Percentiles rank a stretch among this genome's conserved stretches.
phyloP scores from a whole-genome alignment of 2,113 vertebrate genomes.

The Ptilorrhoa leucosticta region DNA sequence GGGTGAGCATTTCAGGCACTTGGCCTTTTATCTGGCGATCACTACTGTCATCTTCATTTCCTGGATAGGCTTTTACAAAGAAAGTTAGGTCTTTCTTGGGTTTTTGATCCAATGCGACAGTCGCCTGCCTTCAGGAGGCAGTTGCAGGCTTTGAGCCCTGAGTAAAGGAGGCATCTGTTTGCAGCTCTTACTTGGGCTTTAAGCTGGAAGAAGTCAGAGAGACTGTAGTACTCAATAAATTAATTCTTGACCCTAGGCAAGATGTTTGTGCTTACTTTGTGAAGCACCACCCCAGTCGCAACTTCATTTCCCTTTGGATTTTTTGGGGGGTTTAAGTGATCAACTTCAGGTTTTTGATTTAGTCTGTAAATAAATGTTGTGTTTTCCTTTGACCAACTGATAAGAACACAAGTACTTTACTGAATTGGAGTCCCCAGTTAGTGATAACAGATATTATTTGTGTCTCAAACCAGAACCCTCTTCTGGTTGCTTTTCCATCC shows the following conservation, averaged over 20 bases:
- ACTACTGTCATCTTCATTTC: not conserved
- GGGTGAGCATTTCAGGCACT: not conserved
- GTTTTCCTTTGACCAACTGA: not conserved
- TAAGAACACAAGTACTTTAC: not conserved
- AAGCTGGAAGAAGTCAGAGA: not conserved
- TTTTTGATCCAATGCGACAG: not conserved
- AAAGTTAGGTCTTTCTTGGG: not conserved
- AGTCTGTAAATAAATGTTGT: not conserved
- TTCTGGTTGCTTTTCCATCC: not conserved
- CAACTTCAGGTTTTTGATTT: not conserved
- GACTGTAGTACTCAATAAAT: not conserved
- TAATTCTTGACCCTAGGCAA: not conserved
- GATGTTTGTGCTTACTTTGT: not conserved
- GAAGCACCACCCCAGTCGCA: accelerated
- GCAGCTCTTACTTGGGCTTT: not conserved
- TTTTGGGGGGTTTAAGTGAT: not conserved
- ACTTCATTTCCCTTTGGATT: not conserved
- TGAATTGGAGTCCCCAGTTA: not conserved
- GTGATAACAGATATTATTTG: not conserved
- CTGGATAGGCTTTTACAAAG: not conserved
- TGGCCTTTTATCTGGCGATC: not conserved
- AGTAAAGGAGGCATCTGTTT: not conserved
- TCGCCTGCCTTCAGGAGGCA: not conserved
- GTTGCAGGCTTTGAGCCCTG: not conserved
- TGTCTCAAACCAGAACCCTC: not conserved